These are phyloP conservation scores for Chrysina gloriosa DNA, from an alignment of 2,888 invertebrate species.

Conservation along the genomic window DNA sequence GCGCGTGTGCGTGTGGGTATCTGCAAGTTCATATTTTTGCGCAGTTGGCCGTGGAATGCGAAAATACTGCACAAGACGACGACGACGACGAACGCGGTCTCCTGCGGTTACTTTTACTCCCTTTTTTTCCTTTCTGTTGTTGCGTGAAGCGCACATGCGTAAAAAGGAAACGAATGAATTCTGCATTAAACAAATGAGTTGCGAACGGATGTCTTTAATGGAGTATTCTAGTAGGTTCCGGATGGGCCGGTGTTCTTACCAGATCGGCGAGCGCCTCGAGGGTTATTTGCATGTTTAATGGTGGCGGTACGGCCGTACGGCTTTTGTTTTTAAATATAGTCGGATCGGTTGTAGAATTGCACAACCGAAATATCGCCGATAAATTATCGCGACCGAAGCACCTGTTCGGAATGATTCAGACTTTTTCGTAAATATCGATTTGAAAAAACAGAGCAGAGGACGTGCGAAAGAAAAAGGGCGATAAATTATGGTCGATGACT, in stretches of 20 bases:
- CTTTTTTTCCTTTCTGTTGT: conserved; percentile 50
- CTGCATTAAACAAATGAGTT: conserved; percentile 62
- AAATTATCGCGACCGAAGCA: neutral
- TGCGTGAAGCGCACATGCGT: conserved; percentile 60
- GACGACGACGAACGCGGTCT: no score
- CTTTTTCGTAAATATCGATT: conserved; percentile 25
- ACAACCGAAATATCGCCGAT: conserved; percentile 3
- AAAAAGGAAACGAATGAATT: conserved; percentile 62
- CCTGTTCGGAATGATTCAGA: conserved; percentile 22
- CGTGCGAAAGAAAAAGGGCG: no score
- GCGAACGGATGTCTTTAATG: conserved; percentile 61
- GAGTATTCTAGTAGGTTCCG: conserved; percentile 56
- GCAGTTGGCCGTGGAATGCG: neutral
- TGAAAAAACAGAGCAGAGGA: neutral
- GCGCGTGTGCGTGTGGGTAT: neutral
- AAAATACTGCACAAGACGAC: neutral
- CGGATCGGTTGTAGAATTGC: neutral
- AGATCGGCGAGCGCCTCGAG: conserved; percentile 47
- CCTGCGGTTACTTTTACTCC: neutral
- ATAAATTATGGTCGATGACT: no score
- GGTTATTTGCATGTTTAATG: conserved; percentile 55
- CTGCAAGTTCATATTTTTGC: neutral
- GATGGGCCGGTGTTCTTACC: no score
- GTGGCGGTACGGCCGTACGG: conserved; percentile 43
- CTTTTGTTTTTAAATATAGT: conserved; percentile 45